Evolutionary conservation across 2,888 invertebrate species (phyloP).

Genomic region (Pseudoips prasinana): DNA sequence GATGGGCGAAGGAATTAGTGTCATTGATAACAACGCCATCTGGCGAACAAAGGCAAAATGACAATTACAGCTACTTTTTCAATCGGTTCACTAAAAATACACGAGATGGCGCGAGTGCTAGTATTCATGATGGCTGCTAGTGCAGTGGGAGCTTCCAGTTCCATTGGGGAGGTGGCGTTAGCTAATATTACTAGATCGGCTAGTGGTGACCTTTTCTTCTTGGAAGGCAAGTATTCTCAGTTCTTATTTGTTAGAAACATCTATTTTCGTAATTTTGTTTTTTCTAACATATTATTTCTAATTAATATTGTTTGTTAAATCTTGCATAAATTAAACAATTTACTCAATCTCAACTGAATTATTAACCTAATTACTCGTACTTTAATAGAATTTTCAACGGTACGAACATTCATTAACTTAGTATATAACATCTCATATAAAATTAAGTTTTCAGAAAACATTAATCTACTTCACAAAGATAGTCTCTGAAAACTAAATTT

Average conservation of each 20-base stretch:
- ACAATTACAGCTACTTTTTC: constrained; percentile 23
- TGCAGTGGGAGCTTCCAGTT: constrained; percentile 35
- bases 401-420: too few relatives aligned
- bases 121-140: constrained; percentile 39
- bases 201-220: constrained; percentile 82
- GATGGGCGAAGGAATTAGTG: constrained; percentile 27
- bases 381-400: too few relatives aligned
- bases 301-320: too few relatives aligned
- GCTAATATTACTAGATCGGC: constrained; percentile 82
- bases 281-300: constrained; percentile 1
- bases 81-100: constrained; percentile 22
- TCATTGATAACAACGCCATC: constrained; percentile 34
- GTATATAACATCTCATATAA: too few relatives aligned
- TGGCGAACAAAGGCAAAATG: constrained; percentile 38
- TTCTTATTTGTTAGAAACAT: too few relatives aligned
- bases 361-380: too few relatives aligned
- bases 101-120: constrained; percentile 59
- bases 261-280: too few relatives aligned
- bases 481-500: too few relatives aligned
- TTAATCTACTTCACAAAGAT: too few relatives aligned
- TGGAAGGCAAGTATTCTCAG: constrained; percentile 64
- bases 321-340: too few relatives aligned
- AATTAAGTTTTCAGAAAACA: too few relatives aligned
- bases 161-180: constrained; percentile 62
- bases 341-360: too few relatives aligned